A percentile compares a stretch with the other conserved stretches of the same genome.
Conservation (phyloP, 2,113 vertebrate species). For the Cyanoramphus novaezelandiae region DNA sequence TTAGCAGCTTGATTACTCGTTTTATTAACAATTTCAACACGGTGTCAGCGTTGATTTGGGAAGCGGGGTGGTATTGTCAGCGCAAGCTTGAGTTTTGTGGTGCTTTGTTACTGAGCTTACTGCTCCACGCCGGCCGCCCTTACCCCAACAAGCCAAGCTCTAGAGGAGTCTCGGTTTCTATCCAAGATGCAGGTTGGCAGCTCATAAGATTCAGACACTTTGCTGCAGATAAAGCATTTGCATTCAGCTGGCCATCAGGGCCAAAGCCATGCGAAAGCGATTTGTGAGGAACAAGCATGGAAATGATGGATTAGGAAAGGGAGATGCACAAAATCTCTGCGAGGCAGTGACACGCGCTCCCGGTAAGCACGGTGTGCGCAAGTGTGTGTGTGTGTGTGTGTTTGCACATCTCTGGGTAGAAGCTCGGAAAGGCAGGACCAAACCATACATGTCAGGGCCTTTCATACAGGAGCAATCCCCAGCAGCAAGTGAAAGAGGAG, state of each 20-base stretch:
- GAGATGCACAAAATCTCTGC: not conserved
- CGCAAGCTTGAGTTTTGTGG: accelerated
- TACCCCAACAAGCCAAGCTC: not conserved
- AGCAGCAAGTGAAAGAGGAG: not conserved
- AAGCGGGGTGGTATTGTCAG: not conserved
- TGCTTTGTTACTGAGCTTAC: accelerated
- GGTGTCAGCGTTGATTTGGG: not conserved
- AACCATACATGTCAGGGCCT: not conserved
- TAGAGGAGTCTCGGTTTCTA: accelerated
- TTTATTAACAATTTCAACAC: not conserved
- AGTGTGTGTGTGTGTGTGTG: not conserved
- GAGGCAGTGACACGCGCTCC: accelerated
- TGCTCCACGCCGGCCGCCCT: not conserved
- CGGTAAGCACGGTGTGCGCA: accelerated
- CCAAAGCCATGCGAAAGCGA: not conserved
- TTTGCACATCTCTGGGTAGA: accelerated
- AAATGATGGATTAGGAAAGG: not conserved
- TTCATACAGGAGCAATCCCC: not conserved
- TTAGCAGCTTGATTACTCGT: not conserved
- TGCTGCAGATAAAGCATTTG: not conserved
- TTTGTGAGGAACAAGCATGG: not conserved
- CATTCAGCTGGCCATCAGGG: not conserved
- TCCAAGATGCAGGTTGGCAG: not conserved
- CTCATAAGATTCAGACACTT: accelerated
- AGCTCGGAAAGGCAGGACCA: not conserved